Evolutionary conservation across 1,140 invertebrate genomes (phyloP), one percentile per base, ranked within the genome.

Genomic region (Dolichoris vasculosae): DNA sequence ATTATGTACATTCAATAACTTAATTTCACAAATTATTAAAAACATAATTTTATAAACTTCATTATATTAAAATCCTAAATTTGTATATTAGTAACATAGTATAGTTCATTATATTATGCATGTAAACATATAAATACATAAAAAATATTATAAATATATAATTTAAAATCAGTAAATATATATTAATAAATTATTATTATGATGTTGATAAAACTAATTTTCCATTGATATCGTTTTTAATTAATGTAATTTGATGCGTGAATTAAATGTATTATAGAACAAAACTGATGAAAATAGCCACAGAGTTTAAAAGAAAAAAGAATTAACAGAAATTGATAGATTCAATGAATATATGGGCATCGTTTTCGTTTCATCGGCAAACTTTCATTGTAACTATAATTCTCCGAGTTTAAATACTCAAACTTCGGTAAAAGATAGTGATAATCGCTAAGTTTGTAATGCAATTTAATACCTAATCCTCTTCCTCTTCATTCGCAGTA

Each of bases 361-460:
- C 51, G 51, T 63, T 55, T 40, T 81, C 78, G 75, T 30, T 30
- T 43, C 63, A 26, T 30, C 59, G 20, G 40, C 32, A 64, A 84
- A 35, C 43, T 84, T 40, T 40, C 84, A 85, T 77, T 86, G 85
- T 82, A 82, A 78, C 73, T 43, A 82, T 82, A 82, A 86, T 82
- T 86, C 63, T 63, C 73, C 46, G 40, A 75, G 67, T 64, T 30
- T 55, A 63, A 35, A 79, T 67, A 85, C 85, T 83, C 81, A 83
- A 86, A 82, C 55, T 83, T 83, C 20, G 15, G 40, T 46, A 48
- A 63, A 67, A 86, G 86, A 86, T 86, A 86, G 86, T 59, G 86
- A 86, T 86, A 86, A 86, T 86, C 82, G 78, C 30, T 40, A 86
- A 86, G 82, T 86, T 86, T 81, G 76, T 86, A 86, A 86, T 84